A percentile compares a stretch with the other conserved stretches of the same genome.
Evolutionary conservation across 2,113 vertebrate genomes (phyloP).

Genomic region (Ramphastos sulfuratus): DNA sequence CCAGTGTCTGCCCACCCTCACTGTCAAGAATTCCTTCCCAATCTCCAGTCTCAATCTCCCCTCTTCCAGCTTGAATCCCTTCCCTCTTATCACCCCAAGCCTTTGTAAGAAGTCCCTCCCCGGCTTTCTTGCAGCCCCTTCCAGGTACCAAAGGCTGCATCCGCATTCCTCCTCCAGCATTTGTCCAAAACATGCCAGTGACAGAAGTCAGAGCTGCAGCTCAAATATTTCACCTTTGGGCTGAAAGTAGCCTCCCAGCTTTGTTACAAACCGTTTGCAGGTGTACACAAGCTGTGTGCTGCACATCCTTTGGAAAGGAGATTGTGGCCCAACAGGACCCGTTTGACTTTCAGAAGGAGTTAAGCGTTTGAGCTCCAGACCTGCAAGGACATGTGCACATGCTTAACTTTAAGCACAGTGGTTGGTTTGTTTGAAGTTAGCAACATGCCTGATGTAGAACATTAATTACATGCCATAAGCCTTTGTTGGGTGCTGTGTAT

Average conservation of each 20-base stretch:
- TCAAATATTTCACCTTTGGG: not conserved
- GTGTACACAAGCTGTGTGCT: not conserved
- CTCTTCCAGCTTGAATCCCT: too few relatives aligned
- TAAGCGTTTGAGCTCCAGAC: not conserved
- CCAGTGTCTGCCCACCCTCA: too few relatives aligned
- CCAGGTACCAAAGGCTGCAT: too few relatives aligned
- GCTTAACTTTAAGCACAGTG: constrained; percentile 10
- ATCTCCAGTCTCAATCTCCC: too few relatives aligned
- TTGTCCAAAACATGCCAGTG: not conserved
- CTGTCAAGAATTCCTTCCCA: too few relatives aligned
- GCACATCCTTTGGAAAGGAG: not conserved
- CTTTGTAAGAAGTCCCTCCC: too few relatives aligned
- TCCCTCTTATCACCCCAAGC: too few relatives aligned
- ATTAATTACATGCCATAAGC: constrained; percentile 22
- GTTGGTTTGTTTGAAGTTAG: constrained; percentile 39
- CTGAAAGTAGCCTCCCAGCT: not conserved
- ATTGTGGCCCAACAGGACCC: not conserved
- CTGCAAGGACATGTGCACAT: constrained; percentile 23
- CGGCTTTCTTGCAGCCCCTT: too few relatives aligned
- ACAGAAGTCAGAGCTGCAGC: not conserved
- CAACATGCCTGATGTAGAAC: not conserved
- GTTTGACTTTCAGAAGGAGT: not conserved
- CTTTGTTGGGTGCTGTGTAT: not conserved
- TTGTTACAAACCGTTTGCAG: not conserved
- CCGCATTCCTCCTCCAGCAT: not conserved